Base-by-base conservation (phyloP, 2,113 vertebrate genomes). In the Vireo altiloquus region DNA sequence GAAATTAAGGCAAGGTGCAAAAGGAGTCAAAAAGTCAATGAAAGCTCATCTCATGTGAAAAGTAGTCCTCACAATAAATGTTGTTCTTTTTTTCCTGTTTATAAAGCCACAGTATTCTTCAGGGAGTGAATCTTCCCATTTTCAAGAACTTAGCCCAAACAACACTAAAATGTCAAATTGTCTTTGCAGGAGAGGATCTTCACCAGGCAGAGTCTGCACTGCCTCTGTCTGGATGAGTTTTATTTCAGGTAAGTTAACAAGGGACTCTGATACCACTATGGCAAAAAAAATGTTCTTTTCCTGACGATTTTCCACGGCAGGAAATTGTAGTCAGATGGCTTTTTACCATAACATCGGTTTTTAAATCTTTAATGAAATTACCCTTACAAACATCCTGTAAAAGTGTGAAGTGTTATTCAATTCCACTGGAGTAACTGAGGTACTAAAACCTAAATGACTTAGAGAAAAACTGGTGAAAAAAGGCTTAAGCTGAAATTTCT, bases 311-410 rank as follows among this genome's bases (percentile, higher is more conserved):
- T 86, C 63, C 76, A 47, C 4, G 63, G 47, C 66, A 69, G 76
- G 86, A 95, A 86, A 89, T 33, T 47, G 85, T 49, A 92, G 63
- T 94, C 92, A 94, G 86, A 93, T 94, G 92, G 76, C 23, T 88
- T 96, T 96, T 94, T 92, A 90, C 50, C 89, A 54, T 70, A 83
- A 21, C 66, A 93, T 78, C 86, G 77, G 27, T 70, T 95, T 89
- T 93, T 77, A 90, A 94, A 96, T 83, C 92, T 93, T 93, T 93
- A 92, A 97, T 90, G 86, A 92, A 89, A 92, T 96, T 92, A 92
- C 64, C 52, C 86, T 86, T 89, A 54, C 94, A 92, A 97, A 52
- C 82, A 74, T 86, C 79, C 85, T 96, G 96, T 86, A 78, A 94
- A 94, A 74, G 54, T 71, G 82, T 57, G 39, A 94, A 90, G 72